These are phyloP conservation scores for Dasypus novemcinctus DNA, from an alignment of 2,113 vertebrate genomes.

Conservation along the genomic window DNA sequence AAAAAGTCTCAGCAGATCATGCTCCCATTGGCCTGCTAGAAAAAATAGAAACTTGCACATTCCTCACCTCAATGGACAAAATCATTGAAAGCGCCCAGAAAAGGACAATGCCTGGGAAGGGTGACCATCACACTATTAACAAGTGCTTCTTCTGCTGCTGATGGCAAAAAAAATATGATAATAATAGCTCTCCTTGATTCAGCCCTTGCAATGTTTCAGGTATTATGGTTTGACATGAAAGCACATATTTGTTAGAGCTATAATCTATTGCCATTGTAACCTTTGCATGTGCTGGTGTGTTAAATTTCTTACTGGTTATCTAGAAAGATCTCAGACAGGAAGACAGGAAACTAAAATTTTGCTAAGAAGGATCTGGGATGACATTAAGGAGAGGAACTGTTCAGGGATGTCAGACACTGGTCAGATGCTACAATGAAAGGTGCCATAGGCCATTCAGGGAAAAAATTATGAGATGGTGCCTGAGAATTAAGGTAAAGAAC, in stretches of 20 bases:
- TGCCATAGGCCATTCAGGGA: not conserved
- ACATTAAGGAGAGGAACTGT: not conserved
- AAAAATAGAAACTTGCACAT: not conserved
- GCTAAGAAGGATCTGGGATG: not conserved
- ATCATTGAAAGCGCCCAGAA: not conserved
- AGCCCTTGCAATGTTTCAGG: not conserved
- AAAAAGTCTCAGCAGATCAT: not conserved
- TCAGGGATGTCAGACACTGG: not conserved
- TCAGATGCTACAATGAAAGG: not conserved
- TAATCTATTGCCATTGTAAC: not conserved
- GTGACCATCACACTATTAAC: not conserved
- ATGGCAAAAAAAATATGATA: not conserved
- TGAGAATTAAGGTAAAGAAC: not conserved
- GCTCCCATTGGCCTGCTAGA: not conserved
- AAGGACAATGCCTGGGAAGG: not conserved
- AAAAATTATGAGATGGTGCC: not conserved
- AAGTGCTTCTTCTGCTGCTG: not conserved
- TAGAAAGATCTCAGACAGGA: not conserved
- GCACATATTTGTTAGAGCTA: not conserved
- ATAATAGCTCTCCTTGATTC: not conserved
- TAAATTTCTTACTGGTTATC: not conserved
- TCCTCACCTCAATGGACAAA: not conserved
- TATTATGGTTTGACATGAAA: slow-evolving; percentile 13
- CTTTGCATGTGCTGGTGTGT: not conserved
- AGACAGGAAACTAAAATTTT: slow-evolving; percentile 6